These are phyloP conservation scores for Bufo bufo DNA, from an alignment of 2,113 vertebrate genomes.

Conservation along the genomic window DNA sequence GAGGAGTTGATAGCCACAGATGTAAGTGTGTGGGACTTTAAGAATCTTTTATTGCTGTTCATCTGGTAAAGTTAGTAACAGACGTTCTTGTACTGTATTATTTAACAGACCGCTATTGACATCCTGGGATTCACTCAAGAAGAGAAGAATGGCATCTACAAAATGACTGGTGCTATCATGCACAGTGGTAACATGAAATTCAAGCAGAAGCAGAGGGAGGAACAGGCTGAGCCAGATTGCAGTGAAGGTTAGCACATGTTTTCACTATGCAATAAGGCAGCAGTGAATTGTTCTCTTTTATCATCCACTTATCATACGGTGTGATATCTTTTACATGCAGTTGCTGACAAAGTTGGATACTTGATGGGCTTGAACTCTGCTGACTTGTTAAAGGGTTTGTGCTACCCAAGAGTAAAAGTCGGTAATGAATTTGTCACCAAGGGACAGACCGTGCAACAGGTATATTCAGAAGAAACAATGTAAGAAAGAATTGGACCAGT, in stretches of 20 bases:
- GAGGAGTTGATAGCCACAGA: slow-evolving; percentile 76
- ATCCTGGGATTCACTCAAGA: slow-evolving; percentile 77
- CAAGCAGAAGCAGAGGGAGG: background rate
- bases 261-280: background rate
- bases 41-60: background rate
- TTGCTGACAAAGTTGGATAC: slow-evolving; percentile 86
- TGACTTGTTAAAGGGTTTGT: slow-evolving; percentile 78
- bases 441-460: slow-evolving; percentile 85
- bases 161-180: slow-evolving; percentile 5
- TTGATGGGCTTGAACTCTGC: slow-evolving; percentile 85
- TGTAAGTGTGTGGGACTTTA: slow-evolving; percentile 71
- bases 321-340: slow-evolving; percentile 63
- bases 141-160: slow-evolving; percentile 72
- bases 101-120: slow-evolving; percentile 77
- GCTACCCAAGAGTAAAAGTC: slow-evolving; percentile 7
- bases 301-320: background rate
- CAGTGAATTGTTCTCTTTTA: background rate
- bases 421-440: background rate
- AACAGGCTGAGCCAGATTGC: slow-evolving; percentile 83
- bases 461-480: slow-evolving; percentile 56
- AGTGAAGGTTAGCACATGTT: slow-evolving; percentile 76
- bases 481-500: background rate
- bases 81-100: background rate
- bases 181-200: background rate
- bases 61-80: too few relatives aligned